Conservation (phyloP, 2,888 invertebrate genomes). For the Drosophila setosimentum region DNA sequence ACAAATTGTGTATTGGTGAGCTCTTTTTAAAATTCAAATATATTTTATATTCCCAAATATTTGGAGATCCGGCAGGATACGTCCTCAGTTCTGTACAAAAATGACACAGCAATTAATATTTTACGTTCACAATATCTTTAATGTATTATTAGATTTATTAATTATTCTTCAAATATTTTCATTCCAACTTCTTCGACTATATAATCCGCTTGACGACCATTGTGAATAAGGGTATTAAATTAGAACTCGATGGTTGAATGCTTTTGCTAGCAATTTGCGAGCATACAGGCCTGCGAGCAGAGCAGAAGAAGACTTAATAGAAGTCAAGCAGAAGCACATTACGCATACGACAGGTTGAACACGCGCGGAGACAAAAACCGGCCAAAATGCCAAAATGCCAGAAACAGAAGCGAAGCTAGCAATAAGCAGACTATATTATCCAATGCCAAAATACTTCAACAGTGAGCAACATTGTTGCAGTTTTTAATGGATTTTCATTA, state of each 20-base stretch:
- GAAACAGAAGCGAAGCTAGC: slow-evolving; percentile 10
- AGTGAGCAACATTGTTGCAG: slow-evolving; percentile 70
- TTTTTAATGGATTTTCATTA: slow-evolving; percentile 81
- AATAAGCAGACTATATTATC: slow-evolving; percentile 10
- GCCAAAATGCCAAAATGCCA: slow-evolving; percentile 31
- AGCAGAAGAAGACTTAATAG: slow-evolving; percentile 11
- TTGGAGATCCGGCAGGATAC: too few relatives aligned
- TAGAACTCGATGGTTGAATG: not conserved
- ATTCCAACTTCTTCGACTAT: not conserved
- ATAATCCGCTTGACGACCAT: not conserved
- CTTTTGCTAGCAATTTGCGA: not conserved
- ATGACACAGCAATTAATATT: not conserved
- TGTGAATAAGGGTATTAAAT: not conserved
- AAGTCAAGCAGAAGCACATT: slow-evolving; percentile 71
- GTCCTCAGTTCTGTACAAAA: not conserved
- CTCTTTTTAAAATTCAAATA: too few relatives aligned
- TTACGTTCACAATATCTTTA: not conserved
- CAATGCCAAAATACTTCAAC: slow-evolving; percentile 21
- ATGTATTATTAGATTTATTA: not conserved
- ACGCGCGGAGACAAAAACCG: slow-evolving; percentile 21
- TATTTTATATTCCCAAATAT: too few relatives aligned
- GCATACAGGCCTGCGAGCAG: not conserved
- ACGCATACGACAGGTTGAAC: slow-evolving; percentile 71
- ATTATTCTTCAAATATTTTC: not conserved
- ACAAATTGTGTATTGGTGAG: too few relatives aligned